Conservation (phyloP, 2,888 invertebrate species). For the Julus scanicus region DNA sequence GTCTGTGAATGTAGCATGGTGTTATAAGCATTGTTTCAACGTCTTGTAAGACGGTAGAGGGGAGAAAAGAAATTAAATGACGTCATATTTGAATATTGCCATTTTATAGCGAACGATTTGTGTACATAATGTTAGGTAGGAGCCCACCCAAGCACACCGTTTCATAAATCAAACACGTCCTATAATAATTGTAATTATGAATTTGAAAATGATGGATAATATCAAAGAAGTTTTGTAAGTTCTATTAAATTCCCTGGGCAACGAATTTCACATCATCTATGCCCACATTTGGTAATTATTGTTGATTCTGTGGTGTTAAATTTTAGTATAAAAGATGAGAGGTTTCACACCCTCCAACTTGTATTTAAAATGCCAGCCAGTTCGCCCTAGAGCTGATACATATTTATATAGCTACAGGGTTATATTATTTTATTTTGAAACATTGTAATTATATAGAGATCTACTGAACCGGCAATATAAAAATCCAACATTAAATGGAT, state of each 20-base stretch:
- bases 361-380: neutral
- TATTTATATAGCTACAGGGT: neutral
- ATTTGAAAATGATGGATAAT: neutral
- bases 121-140: neutral
- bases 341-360: neutral
- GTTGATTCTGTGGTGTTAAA: neutral
- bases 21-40: too few species aligned
- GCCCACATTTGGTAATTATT: neutral
- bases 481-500: too few species aligned
- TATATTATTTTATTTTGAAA: neutral
- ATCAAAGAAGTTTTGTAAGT: neutral
- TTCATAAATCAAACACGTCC: neutral
- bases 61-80: too few species aligned
- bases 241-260: neutral
- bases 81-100: neutral
- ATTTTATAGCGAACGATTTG: neutral
- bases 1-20: too few species aligned
- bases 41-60: too few species aligned
- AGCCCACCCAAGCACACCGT: neutral
- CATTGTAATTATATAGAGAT: neutral
- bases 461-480: neutral
- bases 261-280: neutral
- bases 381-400: slow-evolving; percentile 7
- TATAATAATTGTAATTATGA: slow-evolving; percentile 13
- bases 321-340: slow-evolving; percentile 30